Conservation (phyloP, 2,888 invertebrate species). For the Hypena proboscidalis region DNA sequence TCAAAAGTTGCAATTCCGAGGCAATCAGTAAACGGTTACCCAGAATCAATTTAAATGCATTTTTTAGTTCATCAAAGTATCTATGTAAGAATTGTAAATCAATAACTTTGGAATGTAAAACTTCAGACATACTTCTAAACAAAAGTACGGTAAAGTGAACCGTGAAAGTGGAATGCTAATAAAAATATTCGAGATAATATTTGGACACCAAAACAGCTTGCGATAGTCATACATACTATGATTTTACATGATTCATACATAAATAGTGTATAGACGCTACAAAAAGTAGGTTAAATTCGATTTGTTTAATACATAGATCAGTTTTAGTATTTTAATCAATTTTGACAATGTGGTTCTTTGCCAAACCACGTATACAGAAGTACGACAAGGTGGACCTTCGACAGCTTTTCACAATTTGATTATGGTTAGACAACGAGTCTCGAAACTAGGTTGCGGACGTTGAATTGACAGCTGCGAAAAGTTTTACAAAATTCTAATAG, state of each 20-base stretch:
- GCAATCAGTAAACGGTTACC: no score
- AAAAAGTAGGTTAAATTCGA: constrained; percentile 34
- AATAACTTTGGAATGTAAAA: no score
- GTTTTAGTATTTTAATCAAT: constrained; percentile 30
- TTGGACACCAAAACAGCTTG: constrained; percentile 8
- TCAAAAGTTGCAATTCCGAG: no score
- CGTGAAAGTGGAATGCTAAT: no score
- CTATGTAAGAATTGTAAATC: no score
- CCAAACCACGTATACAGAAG: constrained; percentile 13
- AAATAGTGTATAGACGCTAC: constrained; percentile 26
- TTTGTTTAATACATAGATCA: constrained; percentile 19
- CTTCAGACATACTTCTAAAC: no score
- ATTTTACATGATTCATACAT: constrained; percentile 4
- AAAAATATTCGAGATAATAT: not conserved
- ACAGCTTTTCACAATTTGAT: constrained; percentile 7
- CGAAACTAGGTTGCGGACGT: constrained; percentile 3
- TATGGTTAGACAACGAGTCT: constrained; percentile 16
- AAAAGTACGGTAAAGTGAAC: no score
- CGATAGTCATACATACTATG: constrained; percentile 5
- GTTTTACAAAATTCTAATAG: constrained; percentile 22
- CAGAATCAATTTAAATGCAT: no score
- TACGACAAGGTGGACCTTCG: constrained; percentile 2
- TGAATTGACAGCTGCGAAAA: constrained; percentile 9
- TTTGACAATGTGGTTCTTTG: constrained; percentile 11
- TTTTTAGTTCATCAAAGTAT: no score